phyloP scores from a whole-genome alignment of 2,113 vertebrate species.

The Spilogale gracilis region DNA sequence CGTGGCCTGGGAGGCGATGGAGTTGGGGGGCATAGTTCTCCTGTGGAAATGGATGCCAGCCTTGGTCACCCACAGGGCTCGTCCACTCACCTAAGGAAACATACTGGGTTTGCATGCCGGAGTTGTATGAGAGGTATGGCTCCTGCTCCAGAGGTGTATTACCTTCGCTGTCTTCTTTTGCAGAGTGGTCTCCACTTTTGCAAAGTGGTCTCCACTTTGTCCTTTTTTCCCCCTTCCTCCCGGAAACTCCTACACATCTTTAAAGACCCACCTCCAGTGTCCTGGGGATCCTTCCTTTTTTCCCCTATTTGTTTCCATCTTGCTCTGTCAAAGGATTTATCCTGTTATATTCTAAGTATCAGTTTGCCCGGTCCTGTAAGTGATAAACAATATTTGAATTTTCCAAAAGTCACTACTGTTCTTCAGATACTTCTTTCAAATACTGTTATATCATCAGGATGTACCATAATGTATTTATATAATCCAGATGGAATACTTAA shows the following conservation, averaged over 20 bases:
- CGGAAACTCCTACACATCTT: neutral
- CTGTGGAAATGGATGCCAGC: rapidly evolving
- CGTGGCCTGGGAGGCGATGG: neutral
- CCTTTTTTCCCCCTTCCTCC: neutral
- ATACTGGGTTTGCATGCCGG: neutral
- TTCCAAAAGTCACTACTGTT: neutral
- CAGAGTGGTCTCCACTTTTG: neutral
- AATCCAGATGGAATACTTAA: neutral
- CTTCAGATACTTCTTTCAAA: constrained; percentile 21
- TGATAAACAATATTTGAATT: neutral
- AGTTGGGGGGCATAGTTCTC: rapidly evolving
- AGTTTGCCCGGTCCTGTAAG: neutral
- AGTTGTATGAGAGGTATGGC: neutral
- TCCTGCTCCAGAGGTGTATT: neutral
- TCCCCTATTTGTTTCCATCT: neutral
- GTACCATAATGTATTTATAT: neutral
- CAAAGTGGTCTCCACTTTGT: neutral
- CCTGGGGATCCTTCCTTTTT: neutral
- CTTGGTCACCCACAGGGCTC: neutral
- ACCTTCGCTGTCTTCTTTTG: neutral
- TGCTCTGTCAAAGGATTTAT: neutral
- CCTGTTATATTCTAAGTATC: neutral
- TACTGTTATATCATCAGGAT: neutral
- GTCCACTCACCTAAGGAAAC: neutral
- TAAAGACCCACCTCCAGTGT: neutral